Conservation (phyloP, 2,888 invertebrate species). For the Protodeltote pygarga region DNA sequence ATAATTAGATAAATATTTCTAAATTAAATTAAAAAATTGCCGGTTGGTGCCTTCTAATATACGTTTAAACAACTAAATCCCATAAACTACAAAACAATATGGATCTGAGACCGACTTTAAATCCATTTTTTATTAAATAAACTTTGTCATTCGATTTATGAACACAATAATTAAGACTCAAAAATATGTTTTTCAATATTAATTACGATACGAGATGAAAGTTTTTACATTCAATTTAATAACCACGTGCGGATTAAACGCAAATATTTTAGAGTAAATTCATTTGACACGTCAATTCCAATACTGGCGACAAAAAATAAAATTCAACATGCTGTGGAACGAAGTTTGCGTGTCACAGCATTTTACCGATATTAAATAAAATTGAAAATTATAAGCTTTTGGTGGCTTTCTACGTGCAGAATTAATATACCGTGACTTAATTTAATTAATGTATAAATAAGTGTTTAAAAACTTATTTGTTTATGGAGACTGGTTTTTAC, state of each 20-base stretch:
- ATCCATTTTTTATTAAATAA: too few relatives aligned
- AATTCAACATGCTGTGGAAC: conserved; percentile 16
- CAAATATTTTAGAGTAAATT: conserved; percentile 9
- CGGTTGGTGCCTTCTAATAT: too few relatives aligned
- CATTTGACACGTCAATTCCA: conserved; percentile 15
- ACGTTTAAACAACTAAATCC: too few relatives aligned
- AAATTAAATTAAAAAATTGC: too few relatives aligned
- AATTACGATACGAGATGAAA: not conserved
- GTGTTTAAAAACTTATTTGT: too few relatives aligned
- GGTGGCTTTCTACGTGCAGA: conserved; percentile 11
- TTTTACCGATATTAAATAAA: conserved; percentile 40
- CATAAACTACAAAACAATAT: too few relatives aligned
- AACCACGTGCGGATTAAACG: conserved; percentile 7
- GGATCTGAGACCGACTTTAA: too few relatives aligned
- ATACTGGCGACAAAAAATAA: conserved; percentile 12
- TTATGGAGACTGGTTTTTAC: too few relatives aligned
- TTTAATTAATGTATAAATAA: not conserved
- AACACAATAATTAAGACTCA: conserved; percentile 3
- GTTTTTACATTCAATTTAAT: conserved; percentile 7
- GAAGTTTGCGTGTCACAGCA: conserved; percentile 19
- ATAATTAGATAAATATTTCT: too few relatives aligned
- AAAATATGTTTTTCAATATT: conserved; percentile 5
- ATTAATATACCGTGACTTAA: conserved; percentile 12
- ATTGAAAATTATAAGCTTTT: conserved; percentile 32
- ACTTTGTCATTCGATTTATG: too few relatives aligned